Evolutionary conservation across 2,888 invertebrate species (phyloP), one percentile per base, ranked within the genome.

Genomic region (Callosobruchus maculatus): DNA sequence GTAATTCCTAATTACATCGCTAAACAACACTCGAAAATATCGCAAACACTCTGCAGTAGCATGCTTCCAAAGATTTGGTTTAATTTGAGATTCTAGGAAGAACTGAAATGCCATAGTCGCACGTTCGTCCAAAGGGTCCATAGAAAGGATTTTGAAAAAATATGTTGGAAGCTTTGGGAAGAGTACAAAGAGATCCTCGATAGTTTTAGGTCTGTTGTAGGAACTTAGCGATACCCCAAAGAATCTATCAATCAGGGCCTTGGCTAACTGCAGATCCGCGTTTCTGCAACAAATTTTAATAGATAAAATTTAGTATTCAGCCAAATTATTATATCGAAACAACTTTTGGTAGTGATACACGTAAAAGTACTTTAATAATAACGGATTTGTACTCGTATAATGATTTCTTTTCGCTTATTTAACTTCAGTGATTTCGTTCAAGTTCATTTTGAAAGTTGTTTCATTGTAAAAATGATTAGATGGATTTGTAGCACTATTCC

Each of bases 191-290:
- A 83, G 75, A 72, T 82, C 81, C 70, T 80, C 77, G 5, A 82
- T 76, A n/a, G 77, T 76, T 75, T 81, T 83, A 2, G 82, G 79
- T 20, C 83, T 78, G 18, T 76, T 77, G 67, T 74, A 77, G 22
- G 73, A 70, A 20, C 78, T 77, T 30, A 80, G 77, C 0, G 77
- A 75, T 3, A 83, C 82, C 9, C 83, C 83, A 66, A 80, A 78
- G 66, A 82, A 78, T 30, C 83, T 73, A 72, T 83, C 82, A 3
- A 83, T 82, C 66, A 83, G 21, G 5, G 81, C 78, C 72, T 82
- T 82, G 2, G 77, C 75, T 7, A 83, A 70, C 73, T 83, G 82
- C 22, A 82, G 70, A 70, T 80, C 78, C 2, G 82, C 82, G 72
- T 83, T 83, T 71, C 83, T 83, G 71, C 18, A 49, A 49, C 13